phyloP scores from a whole-genome alignment of 2,888 invertebrate genomes.

The Drosophila peninsularis region DNA sequence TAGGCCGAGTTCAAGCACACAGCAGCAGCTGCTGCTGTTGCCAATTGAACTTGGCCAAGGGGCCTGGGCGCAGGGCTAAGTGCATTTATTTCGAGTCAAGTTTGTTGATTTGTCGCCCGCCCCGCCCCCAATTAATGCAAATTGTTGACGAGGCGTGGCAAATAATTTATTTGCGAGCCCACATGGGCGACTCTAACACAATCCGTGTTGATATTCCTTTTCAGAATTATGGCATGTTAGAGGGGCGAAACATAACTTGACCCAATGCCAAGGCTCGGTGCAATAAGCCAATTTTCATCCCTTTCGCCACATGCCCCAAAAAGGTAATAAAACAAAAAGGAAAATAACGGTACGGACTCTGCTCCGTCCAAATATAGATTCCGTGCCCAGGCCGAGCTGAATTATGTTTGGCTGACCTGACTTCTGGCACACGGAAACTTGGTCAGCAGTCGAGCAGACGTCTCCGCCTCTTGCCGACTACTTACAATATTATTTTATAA shows the following conservation, averaged over 20 bases:
- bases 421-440: conserved; percentile 11
- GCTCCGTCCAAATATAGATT: neutral
- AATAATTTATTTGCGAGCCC: neutral
- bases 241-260: neutral
- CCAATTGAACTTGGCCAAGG: conserved; percentile 50
- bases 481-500: conserved; percentile 46
- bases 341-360: neutral
- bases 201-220: neutral
- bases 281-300: conserved; percentile 8
- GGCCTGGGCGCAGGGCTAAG: conserved; percentile 47
- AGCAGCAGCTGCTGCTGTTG: conserved; percentile 23
- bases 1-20: conserved; percentile 51
- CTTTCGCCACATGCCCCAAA: neutral
- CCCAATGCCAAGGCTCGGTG: neutral
- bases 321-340: conserved; percentile 7
- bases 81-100: conserved; percentile 78
- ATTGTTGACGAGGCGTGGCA: conserved; percentile 8
- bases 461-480: conserved; percentile 7
- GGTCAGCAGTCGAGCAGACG: conserved; percentile 3
- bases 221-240: neutral
- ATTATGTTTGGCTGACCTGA: conserved; percentile 11
- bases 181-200: neutral
- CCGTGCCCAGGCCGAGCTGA: neutral
- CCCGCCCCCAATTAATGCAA: conserved; percentile 56
- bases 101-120: conserved; percentile 68